phyloP scores from a whole-genome alignment of 1,140 invertebrate genomes.

The Drosophila quadrilineata region DNA sequence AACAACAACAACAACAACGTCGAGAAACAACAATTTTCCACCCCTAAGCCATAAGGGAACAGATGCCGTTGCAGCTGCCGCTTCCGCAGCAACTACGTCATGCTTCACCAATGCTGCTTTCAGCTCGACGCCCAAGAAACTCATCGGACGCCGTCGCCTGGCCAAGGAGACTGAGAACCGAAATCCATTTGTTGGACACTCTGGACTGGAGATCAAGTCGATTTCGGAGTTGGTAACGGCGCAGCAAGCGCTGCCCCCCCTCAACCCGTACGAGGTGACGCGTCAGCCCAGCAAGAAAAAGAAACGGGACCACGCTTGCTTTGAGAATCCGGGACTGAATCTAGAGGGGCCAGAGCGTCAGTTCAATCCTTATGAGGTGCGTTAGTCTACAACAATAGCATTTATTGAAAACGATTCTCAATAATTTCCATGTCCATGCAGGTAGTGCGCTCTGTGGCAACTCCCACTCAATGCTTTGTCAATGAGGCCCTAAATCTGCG shows the following conservation, averaged over 20 bases:
- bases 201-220: constrained; percentile 72
- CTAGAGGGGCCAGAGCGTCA: constrained; percentile 73
- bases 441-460: constrained; percentile 53
- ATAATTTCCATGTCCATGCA: no score
- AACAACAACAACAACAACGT: no score
- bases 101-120: constrained; percentile 77
- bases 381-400: no score
- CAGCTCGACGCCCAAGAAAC: constrained; percentile 73
- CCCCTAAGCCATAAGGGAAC: no score
- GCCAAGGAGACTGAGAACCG: constrained; percentile 40
- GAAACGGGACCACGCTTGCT: constrained; percentile 70
- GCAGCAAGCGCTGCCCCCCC: neutral
- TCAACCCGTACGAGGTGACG: constrained; percentile 75
- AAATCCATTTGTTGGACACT: constrained; percentile 39
- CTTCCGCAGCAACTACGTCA: constrained; percentile 30
- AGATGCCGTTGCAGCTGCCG: constrained; percentile 38
- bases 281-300: constrained; percentile 79
- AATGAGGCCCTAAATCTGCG: constrained; percentile 74
- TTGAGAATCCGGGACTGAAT: constrained; percentile 78
- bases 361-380: constrained; percentile 79
- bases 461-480: constrained; percentile 58
- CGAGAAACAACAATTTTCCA: constrained; percentile 4
- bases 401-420: no score
- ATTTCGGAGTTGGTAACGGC: constrained; percentile 55
- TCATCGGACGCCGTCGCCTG: constrained; percentile 52